phyloP scores from a whole-genome alignment of 2,888 invertebrate genomes.

The Metopia argyrocephala region DNA sequence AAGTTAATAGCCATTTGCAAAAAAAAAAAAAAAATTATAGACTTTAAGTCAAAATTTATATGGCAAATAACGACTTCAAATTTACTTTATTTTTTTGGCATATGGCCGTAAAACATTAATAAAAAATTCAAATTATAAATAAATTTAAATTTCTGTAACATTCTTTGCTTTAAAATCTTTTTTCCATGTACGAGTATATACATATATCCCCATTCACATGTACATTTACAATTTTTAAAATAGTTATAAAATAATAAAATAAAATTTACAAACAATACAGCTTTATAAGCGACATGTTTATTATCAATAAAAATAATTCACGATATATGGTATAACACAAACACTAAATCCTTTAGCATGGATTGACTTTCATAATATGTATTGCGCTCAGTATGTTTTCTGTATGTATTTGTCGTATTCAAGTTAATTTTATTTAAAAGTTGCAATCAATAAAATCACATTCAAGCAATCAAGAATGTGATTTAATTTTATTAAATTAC shows the following conservation, averaged over 20 bases:
- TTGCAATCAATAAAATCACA: neutral
- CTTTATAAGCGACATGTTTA: slow-evolving; percentile 19
- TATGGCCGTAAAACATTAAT: too few species aligned
- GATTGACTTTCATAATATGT: too few species aligned
- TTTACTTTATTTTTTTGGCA: too few species aligned
- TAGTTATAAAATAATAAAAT: slow-evolving; percentile 3
- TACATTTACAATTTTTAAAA: neutral
- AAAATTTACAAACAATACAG: neutral
- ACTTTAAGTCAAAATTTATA: too few species aligned
- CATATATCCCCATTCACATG: neutral
- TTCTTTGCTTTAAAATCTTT: neutral
- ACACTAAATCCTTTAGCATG: too few species aligned
- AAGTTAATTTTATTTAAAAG: neutral
- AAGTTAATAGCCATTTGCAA: too few species aligned
- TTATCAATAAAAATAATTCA: slow-evolving; percentile 3
- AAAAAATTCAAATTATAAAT: too few species aligned
- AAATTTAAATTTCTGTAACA: too few species aligned
- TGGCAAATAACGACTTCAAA: too few species aligned
- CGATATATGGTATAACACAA: neutral
- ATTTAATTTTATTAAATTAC: neutral
- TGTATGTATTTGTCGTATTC: too few species aligned
- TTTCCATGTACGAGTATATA: neutral
- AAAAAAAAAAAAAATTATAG: too few species aligned
- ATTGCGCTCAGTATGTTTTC: neutral
- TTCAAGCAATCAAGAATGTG: neutral